A percentile compares a stretch with the other conserved stretches of the same genome.
These are phyloP conservation scores for Paratrypauchen microcephalus DNA, from an alignment of 2,797 vertebrate species.

Conservation along the genomic window DNA sequence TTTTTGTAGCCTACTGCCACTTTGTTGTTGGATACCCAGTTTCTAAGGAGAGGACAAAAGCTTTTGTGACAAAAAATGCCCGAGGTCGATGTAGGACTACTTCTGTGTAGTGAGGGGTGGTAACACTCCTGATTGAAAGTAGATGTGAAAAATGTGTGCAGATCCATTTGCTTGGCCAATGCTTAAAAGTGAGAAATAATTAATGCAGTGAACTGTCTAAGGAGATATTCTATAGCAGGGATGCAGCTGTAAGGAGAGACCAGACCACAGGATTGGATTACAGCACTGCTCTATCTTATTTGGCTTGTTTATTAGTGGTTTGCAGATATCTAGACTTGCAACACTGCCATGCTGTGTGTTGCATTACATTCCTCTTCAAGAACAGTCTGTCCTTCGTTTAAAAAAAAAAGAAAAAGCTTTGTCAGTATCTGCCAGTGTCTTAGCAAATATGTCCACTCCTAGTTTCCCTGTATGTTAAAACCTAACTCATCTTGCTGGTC, in stretches of 20 bases:
- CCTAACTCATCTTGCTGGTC: conserved; percentile 45
- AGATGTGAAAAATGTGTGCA: background rate
- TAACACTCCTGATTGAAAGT: background rate
- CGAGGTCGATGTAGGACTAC: background rate
- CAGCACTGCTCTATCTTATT: background rate
- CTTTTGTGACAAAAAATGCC: background rate
- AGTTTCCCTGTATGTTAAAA: conserved; percentile 25
- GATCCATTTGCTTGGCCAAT: background rate
- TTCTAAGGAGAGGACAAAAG: conserved; percentile 42
- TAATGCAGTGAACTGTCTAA: conserved; percentile 50
- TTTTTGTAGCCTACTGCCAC: conserved; percentile 5
- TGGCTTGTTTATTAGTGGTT: background rate
- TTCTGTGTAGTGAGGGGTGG: background rate
- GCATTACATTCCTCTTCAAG: background rate
- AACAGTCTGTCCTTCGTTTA: background rate
- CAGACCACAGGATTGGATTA: conserved; percentile 46
- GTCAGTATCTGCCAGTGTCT: conserved; percentile 14
- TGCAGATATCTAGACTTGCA: background rate
- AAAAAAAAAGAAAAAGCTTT: background rate
- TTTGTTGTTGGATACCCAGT: conserved; percentile 38
- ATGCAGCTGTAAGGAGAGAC: conserved; percentile 61
- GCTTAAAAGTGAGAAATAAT: conserved; percentile 61
- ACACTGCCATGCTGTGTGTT: background rate
- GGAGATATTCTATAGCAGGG: conserved; percentile 33
- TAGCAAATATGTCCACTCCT: conserved; percentile 37